phyloP scores from a whole-genome alignment of 2,113 vertebrate species.

The Strix aluco region DNA sequence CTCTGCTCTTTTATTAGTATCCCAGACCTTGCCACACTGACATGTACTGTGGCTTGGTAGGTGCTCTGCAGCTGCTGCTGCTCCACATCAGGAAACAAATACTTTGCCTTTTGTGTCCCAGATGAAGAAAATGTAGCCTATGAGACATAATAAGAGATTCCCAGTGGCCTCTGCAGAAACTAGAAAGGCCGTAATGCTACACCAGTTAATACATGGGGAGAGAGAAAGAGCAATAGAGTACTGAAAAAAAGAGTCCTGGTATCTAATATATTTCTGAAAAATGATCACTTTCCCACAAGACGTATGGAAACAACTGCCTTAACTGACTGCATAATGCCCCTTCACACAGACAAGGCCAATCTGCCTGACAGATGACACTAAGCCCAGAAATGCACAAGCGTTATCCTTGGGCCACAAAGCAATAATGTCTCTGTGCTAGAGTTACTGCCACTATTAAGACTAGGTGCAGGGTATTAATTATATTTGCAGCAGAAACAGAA shows the following conservation, averaged over 20 bases:
- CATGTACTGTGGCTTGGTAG: background rate
- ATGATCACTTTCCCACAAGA: slow-evolving; percentile 51
- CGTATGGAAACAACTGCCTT: slow-evolving; percentile 51
- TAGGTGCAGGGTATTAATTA: slow-evolving; percentile 68
- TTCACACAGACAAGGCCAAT: slow-evolving; percentile 55
- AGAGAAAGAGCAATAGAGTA: background rate
- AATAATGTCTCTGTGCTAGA: slow-evolving; percentile 57
- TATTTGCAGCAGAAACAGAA: slow-evolving; percentile 29
- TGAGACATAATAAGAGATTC: background rate
- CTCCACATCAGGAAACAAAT: slow-evolving; percentile 34
- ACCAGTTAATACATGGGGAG: background rate
- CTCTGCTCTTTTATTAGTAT: background rate
- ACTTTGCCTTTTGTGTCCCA: background rate
- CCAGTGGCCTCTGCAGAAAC: background rate
- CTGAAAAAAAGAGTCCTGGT: background rate
- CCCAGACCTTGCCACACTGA: background rate
- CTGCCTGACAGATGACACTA: slow-evolving; percentile 60
- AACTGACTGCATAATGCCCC: slow-evolving; percentile 52
- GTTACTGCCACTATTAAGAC: slow-evolving; percentile 65
- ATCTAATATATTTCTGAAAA: slow-evolving; percentile 52
- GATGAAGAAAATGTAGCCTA: slow-evolving; percentile 28
- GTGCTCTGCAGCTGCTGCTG: slow-evolving; percentile 45
- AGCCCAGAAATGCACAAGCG: slow-evolving; percentile 35
- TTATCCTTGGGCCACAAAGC: slow-evolving; percentile 60
- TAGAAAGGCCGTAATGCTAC: background rate